These are phyloP conservation scores for Brachypalpus laphriformis DNA, from an alignment of 2,888 invertebrate species.

Conservation along the genomic window DNA sequence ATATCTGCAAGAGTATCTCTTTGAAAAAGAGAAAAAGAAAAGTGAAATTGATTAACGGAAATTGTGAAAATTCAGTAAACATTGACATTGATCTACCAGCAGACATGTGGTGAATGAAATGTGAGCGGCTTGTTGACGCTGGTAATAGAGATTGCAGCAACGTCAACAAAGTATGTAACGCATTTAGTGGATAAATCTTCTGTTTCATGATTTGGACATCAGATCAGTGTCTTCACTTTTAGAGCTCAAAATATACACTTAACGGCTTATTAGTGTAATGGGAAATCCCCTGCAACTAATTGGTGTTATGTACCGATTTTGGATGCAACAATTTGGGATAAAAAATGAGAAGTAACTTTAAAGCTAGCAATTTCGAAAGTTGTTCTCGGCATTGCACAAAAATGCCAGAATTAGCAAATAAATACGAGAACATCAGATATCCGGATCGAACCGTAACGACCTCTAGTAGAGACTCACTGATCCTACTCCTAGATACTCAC, in stretches of 20 bases:
- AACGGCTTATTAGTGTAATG: too few species aligned
- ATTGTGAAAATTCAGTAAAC: slow-evolving; percentile 34
- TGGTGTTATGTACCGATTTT: too few species aligned
- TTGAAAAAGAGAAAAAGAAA: neutral
- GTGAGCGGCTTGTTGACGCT: neutral
- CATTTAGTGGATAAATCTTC: neutral
- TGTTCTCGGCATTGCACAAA: too few species aligned
- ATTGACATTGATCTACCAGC: slow-evolving; percentile 36
- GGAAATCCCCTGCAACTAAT: too few species aligned
- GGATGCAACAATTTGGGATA: too few species aligned
- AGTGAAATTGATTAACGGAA: slow-evolving; percentile 42
- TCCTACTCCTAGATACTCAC: too few species aligned
- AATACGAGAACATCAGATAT: too few species aligned
- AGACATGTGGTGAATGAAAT: neutral
- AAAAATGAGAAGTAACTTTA: too few species aligned
- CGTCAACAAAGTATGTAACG: neutral
- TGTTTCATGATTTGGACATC: neutral
- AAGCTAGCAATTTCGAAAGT: too few species aligned
- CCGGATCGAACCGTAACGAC: too few species aligned
- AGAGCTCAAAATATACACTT: neutral
- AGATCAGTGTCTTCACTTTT: neutral
- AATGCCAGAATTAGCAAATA: too few species aligned
- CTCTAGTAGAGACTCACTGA: too few species aligned
- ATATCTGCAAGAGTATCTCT: neutral
- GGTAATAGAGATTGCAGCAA: neutral